phyloP scores from a whole-genome alignment of 2,797 vertebrate genomes.

The Sebastes melanostomus region DNA sequence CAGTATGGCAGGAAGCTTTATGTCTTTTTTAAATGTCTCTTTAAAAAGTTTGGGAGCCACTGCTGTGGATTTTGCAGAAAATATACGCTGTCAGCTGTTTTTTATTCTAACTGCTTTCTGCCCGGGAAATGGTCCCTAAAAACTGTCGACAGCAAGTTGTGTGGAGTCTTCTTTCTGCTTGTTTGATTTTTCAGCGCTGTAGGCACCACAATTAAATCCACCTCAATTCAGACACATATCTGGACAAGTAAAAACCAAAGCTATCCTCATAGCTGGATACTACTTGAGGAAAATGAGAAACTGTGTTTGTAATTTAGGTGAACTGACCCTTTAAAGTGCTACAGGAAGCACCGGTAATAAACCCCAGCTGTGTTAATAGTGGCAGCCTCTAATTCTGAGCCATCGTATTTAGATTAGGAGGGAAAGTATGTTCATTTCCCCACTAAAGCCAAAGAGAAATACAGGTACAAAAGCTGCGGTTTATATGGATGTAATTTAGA shows the following conservation, averaged over 20 bases:
- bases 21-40: neutral
- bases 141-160: slow-evolving; percentile 3
- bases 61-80: slow-evolving; percentile 5
- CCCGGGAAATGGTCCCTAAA: slow-evolving; percentile 5
- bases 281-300: neutral
- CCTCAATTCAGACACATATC: neutral
- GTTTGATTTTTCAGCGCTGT: neutral
- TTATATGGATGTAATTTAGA: neutral
- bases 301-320: neutral
- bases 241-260: neutral
- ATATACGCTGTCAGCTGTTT: slow-evolving; percentile 28
- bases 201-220: neutral
- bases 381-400: neutral
- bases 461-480: neutral
- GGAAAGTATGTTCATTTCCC: neutral
- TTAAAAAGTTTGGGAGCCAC: slow-evolving; percentile 5
- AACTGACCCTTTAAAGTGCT: neutral
- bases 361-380: neutral
- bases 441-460: neutral
- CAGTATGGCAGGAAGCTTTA: neutral
- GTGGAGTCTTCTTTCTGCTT: neutral
- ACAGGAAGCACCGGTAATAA: neutral
- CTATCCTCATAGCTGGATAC: neutral
- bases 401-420: neutral
- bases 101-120: neutral